These are phyloP conservation scores for Litoditis marina DNA, from an alignment of 2,888 invertebrate genomes.

Conservation along the genomic window DNA sequence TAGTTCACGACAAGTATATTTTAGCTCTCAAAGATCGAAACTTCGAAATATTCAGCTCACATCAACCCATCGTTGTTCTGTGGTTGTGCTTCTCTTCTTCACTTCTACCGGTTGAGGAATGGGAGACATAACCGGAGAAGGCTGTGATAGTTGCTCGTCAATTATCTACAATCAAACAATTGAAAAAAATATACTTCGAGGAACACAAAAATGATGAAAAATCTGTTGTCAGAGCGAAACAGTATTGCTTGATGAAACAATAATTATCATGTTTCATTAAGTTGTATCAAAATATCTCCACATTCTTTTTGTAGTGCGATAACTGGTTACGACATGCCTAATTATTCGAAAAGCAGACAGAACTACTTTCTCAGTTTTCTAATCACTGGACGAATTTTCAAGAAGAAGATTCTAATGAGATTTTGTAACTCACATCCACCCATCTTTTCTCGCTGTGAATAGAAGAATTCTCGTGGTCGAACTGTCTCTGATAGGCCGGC, in stretches of 20 bases:
- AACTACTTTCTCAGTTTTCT: too few relatives aligned
- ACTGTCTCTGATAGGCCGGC: neutral
- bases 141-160: conserved; percentile 35
- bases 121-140: conserved; percentile 31
- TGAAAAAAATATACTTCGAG: neutral
- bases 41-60: conserved; percentile 2
- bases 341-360: too few relatives aligned
- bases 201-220: too few relatives aligned
- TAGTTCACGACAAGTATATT: too few relatives aligned
- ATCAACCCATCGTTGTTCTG: conserved; percentile 40
- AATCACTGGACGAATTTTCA: too few relatives aligned
- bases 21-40: too few relatives aligned
- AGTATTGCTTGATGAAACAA: neutral
- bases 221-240: too few relatives aligned
- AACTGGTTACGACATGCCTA: too few relatives aligned
- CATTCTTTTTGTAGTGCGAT: too few relatives aligned
- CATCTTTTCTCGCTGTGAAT: conserved; percentile 29
- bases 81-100: conserved; percentile 19
- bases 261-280: too few relatives aligned
- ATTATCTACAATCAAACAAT: conserved; percentile 10
- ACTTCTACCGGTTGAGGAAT: conserved; percentile 27
- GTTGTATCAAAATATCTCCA: too few relatives aligned
- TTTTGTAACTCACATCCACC: conserved; percentile 25
- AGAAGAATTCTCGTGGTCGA: conserved; percentile 11
- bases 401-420: too few relatives aligned